Evolutionary conservation across 1,140 invertebrate genomes (phyloP).

Genomic region (Diorhabda elongata): DNA sequence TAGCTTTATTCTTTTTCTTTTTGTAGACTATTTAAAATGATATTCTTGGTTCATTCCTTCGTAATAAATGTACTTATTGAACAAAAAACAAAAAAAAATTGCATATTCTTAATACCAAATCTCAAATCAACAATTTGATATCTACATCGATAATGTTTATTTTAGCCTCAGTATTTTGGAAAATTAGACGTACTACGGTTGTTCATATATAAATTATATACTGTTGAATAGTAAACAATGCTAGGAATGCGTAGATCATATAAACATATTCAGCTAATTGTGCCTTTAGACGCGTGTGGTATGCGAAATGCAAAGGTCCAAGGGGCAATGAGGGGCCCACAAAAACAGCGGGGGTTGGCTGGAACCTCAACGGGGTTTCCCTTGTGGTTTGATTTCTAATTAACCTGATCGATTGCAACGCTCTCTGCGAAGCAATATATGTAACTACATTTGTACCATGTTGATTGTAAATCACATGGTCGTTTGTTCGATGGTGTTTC

Average conservation of each 20-base stretch:
- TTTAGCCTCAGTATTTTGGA: no score
- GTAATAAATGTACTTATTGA: no score
- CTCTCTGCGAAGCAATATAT: slow-evolving; percentile 21
- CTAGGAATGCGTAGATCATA: slow-evolving; percentile 20
- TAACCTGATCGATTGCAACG: slow-evolving; percentile 35
- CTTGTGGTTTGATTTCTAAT: slow-evolving; percentile 32
- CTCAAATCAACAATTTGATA: no score
- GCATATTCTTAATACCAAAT: no score
- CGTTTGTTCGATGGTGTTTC: slow-evolving; percentile 6
- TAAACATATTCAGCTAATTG: slow-evolving; percentile 33
- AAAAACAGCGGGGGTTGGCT: slow-evolving; percentile 24
- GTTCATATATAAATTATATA: not conserved
- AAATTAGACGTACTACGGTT: no score
- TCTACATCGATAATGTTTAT: no score
- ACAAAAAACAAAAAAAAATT: no score
- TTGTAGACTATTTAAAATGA: not conserved
- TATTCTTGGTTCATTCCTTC: no score
- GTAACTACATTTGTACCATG: slow-evolving; percentile 23
- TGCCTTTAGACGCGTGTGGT: slow-evolving; percentile 24
- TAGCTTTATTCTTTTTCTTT: not conserved
- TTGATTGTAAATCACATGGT: slow-evolving; percentile 29
- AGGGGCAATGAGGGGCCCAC: slow-evolving; percentile 21
- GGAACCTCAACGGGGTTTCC: slow-evolving; percentile 24
- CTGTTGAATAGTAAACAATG: slow-evolving; percentile 15
- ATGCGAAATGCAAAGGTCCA: not conserved